Base-by-base conservation (phyloP, 2,113 vertebrate genomes). In the Mastomys natalensis region DNA sequence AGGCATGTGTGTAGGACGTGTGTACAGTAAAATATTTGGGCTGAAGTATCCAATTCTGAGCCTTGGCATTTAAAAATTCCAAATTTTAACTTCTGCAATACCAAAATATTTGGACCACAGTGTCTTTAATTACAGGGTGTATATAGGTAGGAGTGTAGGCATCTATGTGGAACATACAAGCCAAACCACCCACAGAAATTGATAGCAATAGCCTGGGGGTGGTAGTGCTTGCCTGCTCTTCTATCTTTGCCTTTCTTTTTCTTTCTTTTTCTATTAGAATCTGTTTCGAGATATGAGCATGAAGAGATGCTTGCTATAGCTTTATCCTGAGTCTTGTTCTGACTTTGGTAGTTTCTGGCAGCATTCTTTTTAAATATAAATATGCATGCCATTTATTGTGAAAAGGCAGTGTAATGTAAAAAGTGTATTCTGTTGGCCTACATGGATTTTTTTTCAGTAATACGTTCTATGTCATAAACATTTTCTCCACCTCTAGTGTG, bases 181-280 rank as follows among this genome's bases (percentile, higher is more conserved):
- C 29, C 34, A 87, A 74, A 9, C 34, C n/a, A 55, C 29, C 45
- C 82, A 86, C 15, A 0, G 53, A 8, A 51, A 81, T 24, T 82
- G 43, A 29, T 66, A 89, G 87, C 4, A 26, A 91, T 62, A 95
- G 77, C 72, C 4, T 78, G n/a, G 72, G 60, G 9, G 26, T 64
- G 64, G 29, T 66, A 74, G 48, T 88, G 2, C 2, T 90, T 58
- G 17, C 60, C 43, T 24, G 15, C 16, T 16, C 37, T 85, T 81
- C 10, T 4, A 31, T 16, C 64, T 88, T 73, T 87, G 77, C 15
- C 17, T 89, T 90, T 84, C 19, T 53, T 74, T 26, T 60, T 43
- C 86, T 94, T 95, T 91, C 88, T 93, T 94, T 96, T 68, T 48
- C 11, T 91, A 0, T 87, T 89, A 90, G n/a, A 94, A 94, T 91